phyloP scores from a whole-genome alignment of 2,113 vertebrate genomes.

The Meriones unguiculatus region DNA sequence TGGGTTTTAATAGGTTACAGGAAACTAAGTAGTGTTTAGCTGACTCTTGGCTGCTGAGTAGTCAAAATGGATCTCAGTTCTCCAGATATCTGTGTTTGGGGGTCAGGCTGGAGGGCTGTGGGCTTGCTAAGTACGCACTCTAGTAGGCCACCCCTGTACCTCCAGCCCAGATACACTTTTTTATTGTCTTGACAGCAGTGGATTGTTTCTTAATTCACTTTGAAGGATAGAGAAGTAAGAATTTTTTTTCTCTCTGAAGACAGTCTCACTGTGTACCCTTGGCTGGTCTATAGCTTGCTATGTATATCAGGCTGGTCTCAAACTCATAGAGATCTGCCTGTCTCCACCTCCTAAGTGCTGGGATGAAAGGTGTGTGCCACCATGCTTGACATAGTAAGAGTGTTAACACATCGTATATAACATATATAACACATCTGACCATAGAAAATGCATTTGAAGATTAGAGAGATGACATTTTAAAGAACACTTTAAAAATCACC shows the following conservation, averaged over 20 bases:
- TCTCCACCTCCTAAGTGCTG: neutral
- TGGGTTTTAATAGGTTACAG: constrained; percentile 75
- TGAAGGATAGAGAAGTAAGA: constrained; percentile 24
- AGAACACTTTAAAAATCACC: constrained; percentile 29
- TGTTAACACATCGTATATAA: neutral
- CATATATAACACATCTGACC: neutral
- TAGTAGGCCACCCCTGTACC: neutral
- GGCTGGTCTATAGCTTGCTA: neutral
- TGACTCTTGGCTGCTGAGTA: neutral
- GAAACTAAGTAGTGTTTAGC: constrained; percentile 71
- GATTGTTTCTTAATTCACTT: constrained; percentile 23
- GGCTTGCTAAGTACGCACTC: neutral
- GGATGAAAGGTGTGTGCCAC: neutral
- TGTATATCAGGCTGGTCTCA: neutral
- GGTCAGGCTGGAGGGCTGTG: neutral
- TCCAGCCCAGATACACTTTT: neutral
- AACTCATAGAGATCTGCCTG: neutral
- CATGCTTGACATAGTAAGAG: neutral
- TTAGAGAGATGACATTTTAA: constrained; percentile 46
- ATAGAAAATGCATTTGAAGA: constrained; percentile 14
- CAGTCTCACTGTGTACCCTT: neutral
- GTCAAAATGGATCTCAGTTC: neutral
- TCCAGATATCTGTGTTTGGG: neutral
- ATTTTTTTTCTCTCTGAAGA: neutral
- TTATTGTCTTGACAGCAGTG: neutral